These are phyloP conservation scores for Nomada fabriciana DNA, from an alignment of 2,888 invertebrate species.

Conservation along the genomic window DNA sequence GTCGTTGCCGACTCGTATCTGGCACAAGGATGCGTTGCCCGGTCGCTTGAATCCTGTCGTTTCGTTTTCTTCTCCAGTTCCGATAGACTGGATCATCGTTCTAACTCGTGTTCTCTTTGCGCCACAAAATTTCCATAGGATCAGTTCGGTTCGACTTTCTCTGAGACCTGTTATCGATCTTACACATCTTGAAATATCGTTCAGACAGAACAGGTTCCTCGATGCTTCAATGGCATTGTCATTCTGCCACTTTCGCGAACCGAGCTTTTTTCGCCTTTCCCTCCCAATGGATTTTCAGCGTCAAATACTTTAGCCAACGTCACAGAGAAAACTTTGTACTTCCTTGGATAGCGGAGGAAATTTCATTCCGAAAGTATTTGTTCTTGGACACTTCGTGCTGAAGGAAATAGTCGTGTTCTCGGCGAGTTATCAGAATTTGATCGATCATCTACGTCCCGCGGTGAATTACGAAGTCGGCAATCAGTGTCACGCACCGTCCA, in stretches of 20 bases:
- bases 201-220: conserved; percentile 38
- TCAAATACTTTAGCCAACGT: too few species aligned
- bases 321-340: neutral
- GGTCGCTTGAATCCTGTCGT: conserved; percentile 46
- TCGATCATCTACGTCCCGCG: conserved; percentile 10
- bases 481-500: conserved; percentile 10
- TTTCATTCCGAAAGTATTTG: neutral
- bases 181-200: conserved; percentile 45
- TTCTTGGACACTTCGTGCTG: neutral
- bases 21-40: conserved; percentile 66
- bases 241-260: conserved; percentile 42
- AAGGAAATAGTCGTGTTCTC: neutral
- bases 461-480: conserved; percentile 15
- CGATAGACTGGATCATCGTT: too few species aligned
- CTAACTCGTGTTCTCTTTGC: neutral
- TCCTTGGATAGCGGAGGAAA: neutral
- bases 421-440: conserved; percentile 15
- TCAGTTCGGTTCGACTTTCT: conserved; percentile 59
- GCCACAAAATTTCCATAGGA: conserved; percentile 55
- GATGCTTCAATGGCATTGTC: conserved; percentile 26
- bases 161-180: conserved; percentile 48
- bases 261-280: conserved; percentile 8
- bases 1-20: conserved; percentile 58
- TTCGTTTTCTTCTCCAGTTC: conserved; percentile 13
- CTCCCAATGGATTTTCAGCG: conserved; percentile 4